phyloP scores from a whole-genome alignment of 2,888 invertebrate genomes.

The Rhogogaster chlorosoma region DNA sequence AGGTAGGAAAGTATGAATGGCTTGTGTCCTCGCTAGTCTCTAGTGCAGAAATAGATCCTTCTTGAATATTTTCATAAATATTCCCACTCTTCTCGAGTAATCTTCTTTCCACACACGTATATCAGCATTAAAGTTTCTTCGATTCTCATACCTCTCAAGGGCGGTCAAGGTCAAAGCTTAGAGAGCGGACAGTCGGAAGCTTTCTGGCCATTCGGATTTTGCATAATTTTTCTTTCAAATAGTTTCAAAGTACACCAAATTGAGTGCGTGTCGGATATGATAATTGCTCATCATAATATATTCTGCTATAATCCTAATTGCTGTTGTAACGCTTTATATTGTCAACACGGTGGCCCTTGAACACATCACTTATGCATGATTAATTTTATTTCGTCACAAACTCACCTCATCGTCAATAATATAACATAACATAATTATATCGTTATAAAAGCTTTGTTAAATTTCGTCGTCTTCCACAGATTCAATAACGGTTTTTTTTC shows the following conservation, averaged over 20 bases:
- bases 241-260: neutral
- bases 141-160: constrained; percentile 5
- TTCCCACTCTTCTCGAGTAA: neutral
- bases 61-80: neutral
- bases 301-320: neutral
- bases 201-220: neutral
- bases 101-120: neutral
- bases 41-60: neutral
- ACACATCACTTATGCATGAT: neutral
- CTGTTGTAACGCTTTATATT: neutral
- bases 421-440: no score
- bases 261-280: neutral
- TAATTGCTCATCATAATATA: neutral
- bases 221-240: neutral
- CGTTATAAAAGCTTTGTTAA: neutral
- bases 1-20: neutral
- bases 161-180: constrained; percentile 15
- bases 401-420: neutral
- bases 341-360: neutral
- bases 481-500: neutral
- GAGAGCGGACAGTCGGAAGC: neutral
- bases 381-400: neutral
- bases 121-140: neutral
- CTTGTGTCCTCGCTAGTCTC: neutral
- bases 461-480: neutral